These are phyloP conservation scores for Aselliscus stoliczkanus DNA, from an alignment of 2,797 vertebrate species.

Conservation along the genomic window DNA sequence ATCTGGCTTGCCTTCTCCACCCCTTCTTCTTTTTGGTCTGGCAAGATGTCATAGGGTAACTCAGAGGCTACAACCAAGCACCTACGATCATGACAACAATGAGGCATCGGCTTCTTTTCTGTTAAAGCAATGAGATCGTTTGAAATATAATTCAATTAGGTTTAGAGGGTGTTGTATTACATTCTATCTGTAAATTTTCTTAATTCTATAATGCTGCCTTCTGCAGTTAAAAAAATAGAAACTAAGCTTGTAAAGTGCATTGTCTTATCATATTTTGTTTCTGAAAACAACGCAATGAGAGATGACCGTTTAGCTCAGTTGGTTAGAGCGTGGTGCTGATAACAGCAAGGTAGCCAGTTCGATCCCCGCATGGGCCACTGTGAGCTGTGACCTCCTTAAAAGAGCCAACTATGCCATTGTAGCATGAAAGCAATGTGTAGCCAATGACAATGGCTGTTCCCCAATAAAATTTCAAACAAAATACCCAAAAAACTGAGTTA, in stretches of 20 bases:
- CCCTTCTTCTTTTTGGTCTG: not conserved
- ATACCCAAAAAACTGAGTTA: not conserved
- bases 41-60: not conserved
- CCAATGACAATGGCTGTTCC: no score
- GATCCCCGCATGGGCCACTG: no score
- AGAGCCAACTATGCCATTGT: no score
- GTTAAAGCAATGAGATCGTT: not conserved
- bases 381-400: no score
- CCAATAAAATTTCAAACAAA: no score
- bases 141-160: not conserved
- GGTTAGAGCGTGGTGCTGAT: no score
- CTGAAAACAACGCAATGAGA: not conserved
- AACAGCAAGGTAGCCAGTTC: no score
- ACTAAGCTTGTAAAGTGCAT: not conserved
- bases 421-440: no score
- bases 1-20: not conserved
- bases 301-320: no score
- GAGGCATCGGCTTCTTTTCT: not conserved
- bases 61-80: no score
- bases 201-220: not conserved
- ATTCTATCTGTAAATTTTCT: not conserved
- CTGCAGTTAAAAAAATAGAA: not conserved
- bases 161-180: not conserved
- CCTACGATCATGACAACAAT: not conserved
- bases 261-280: not conserved